Evolutionary conservation across 1,140 invertebrate species (phyloP).

Genomic region (Hycleus phaleratus): DNA sequence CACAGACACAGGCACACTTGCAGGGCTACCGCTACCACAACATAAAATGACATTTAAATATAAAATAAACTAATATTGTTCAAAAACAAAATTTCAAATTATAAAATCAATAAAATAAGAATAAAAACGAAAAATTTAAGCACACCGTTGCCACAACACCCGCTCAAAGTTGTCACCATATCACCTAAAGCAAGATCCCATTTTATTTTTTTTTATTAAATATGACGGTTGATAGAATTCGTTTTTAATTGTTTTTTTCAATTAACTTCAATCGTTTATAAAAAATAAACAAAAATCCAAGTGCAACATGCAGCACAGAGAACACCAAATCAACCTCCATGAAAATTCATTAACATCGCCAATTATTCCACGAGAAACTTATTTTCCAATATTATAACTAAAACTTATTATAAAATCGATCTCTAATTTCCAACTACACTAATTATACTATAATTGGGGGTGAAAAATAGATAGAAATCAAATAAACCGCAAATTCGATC

Average conservation of each 20-base stretch:
- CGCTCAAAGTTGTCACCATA: not conserved
- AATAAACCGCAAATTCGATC: no score
- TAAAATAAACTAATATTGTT: not conserved
- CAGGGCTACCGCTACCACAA: conserved; percentile 43
- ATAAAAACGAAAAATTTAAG: not conserved
- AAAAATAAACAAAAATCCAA: no score
- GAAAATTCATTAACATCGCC: conserved; percentile 1
- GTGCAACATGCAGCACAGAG: conserved; percentile 28
- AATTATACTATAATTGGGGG: no score
- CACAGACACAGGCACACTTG: conserved; percentile 42
- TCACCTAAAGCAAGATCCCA: not conserved
- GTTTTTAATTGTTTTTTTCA: no score
- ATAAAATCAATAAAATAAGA: no score
- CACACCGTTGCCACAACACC: conserved; percentile 5
- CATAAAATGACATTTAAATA: conserved; percentile 23
- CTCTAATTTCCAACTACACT: no score
- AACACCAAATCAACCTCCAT: conserved; percentile 21
- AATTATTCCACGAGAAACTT: not conserved
- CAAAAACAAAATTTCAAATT: conserved; percentile 2
- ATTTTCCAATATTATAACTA: no score
- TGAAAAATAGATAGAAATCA: no score
- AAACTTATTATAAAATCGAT: no score
- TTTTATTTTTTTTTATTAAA: no score
- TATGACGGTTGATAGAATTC: no score
- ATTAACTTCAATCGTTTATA: no score